These are phyloP conservation scores for Lagopus muta DNA, from an alignment of 2,113 vertebrate genomes.

Conservation along the genomic window DNA sequence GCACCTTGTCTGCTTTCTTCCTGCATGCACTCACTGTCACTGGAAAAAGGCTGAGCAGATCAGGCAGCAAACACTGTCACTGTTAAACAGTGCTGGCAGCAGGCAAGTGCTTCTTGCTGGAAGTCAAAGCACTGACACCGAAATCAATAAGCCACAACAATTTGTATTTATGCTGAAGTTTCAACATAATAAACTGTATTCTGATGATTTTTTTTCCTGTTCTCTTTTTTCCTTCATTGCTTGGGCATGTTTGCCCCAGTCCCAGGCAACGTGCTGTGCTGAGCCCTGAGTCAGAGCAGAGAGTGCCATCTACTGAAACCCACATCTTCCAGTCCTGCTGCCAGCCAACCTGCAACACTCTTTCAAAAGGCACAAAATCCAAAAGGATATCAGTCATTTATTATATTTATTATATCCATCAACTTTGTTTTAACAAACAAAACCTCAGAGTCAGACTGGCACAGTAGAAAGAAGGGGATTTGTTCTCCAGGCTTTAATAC, in stretches of 20 bases:
- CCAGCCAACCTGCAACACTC: not conserved
- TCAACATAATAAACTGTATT: not conserved
- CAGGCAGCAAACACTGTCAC: not conserved
- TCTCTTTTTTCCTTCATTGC: not conserved
- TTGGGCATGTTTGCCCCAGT: not conserved
- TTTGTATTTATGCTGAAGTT: not conserved
- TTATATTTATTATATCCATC: not conserved
- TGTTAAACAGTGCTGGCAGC: not conserved
- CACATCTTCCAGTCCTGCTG: not conserved
- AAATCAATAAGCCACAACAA: conserved; percentile 22
- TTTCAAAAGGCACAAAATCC: conserved; percentile 31
- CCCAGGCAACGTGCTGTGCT: not conserved
- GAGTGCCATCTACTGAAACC: conserved; percentile 59
- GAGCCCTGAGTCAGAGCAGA: not conserved
- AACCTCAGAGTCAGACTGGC: not conserved
- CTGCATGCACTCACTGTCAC: not conserved
- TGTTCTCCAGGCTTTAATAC: conserved; percentile 21
- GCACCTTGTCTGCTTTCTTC: not conserved
- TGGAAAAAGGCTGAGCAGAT: not conserved
- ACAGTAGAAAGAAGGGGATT: not conserved
- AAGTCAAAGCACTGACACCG: not conserved
- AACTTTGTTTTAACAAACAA: conserved; percentile 16
- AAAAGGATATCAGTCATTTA: conserved; percentile 39
- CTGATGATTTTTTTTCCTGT: not conserved
- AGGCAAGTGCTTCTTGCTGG: not conserved